Conservation (phyloP, 2,888 invertebrate species). For the Abscondita cerata region DNA sequence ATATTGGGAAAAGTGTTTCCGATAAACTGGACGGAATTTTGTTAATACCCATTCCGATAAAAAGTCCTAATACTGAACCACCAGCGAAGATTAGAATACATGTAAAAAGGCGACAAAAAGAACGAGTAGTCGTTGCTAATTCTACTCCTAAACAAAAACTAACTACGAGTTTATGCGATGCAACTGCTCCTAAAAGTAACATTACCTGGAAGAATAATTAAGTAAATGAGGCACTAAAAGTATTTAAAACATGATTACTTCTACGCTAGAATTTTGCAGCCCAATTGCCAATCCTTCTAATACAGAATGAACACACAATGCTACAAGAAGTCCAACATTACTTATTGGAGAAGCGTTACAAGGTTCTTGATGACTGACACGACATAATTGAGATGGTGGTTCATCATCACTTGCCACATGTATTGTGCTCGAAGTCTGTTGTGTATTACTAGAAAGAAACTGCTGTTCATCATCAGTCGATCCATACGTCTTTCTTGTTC, state of each 20-base stretch:
- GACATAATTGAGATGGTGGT: conserved; percentile 63
- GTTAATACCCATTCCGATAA: conserved; percentile 68
- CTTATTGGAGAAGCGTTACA: conserved; percentile 67
- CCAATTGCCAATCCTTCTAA: conserved; percentile 86
- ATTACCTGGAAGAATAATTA: conserved; percentile 67
- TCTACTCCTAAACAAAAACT: conserved; percentile 83
- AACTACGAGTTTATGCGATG: conserved; percentile 82
- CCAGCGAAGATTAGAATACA: conserved; percentile 71
- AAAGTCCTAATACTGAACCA: conserved; percentile 74
- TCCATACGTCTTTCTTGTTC: conserved; percentile 18
- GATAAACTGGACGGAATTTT: conserved; percentile 61
- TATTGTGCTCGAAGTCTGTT: too few species aligned
- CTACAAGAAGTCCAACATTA: conserved; percentile 71
- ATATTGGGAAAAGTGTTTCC: conserved; percentile 63
- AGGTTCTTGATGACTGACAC: conserved; percentile 71
- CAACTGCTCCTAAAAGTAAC: conserved; percentile 71
- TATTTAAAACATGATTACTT: conserved; percentile 59
- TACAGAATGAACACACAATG: conserved; percentile 78
- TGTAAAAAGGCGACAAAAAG: conserved; percentile 61
- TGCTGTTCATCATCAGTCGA: conserved; percentile 16
- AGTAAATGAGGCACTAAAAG: too few species aligned
- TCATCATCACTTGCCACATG: conserved; percentile 17
- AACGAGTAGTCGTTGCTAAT: conserved; percentile 57
- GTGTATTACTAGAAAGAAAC: conserved; percentile 5
- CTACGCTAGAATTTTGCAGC: conserved; percentile 68